Evolutionary conservation across 2,888 invertebrate species (phyloP).

Genomic region (Synanthedon myopaeformis): DNA sequence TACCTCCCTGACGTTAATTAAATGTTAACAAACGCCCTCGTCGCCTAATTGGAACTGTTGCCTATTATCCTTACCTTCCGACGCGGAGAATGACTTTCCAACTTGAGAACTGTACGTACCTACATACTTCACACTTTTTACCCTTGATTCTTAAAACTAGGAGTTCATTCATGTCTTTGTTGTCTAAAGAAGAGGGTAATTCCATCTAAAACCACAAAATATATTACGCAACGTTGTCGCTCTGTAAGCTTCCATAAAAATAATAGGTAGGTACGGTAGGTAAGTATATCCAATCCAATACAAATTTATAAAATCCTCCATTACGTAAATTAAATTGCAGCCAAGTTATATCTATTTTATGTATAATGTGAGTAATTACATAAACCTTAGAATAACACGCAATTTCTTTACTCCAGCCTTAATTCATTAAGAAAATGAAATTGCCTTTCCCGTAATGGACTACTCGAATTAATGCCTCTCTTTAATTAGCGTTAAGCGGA

Average conservation of each 20-base stretch:
- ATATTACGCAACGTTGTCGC: neutral
- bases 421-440: slow-evolving; percentile 25
- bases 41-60: slow-evolving; percentile 70
- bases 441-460: slow-evolving; percentile 23
- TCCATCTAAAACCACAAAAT: neutral
- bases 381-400: slow-evolving; percentile 6
- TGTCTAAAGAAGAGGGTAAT: neutral
- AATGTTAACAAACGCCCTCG: slow-evolving; percentile 71
- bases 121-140: slow-evolving; percentile 46
- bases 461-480: slow-evolving; percentile 23
- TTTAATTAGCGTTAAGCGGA: slow-evolving; percentile 23
- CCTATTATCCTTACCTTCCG: slow-evolving; percentile 67
- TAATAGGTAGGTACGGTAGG: neutral
- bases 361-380: neutral
- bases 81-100: slow-evolving; percentile 54
- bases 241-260: neutral
- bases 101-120: slow-evolving; percentile 28
- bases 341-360: neutral
- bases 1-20: slow-evolving; percentile 66
- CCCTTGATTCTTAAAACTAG: slow-evolving; percentile 29
- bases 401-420: slow-evolving; percentile 19
- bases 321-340: neutral
- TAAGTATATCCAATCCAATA: neutral
- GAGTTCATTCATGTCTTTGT: neutral
- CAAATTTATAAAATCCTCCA: neutral